A percentile compares a stretch with the other conserved stretches of the same genome.
Conservation (phyloP, 1,140 invertebrate species). For the Zaprionus tsacasi region DNA sequence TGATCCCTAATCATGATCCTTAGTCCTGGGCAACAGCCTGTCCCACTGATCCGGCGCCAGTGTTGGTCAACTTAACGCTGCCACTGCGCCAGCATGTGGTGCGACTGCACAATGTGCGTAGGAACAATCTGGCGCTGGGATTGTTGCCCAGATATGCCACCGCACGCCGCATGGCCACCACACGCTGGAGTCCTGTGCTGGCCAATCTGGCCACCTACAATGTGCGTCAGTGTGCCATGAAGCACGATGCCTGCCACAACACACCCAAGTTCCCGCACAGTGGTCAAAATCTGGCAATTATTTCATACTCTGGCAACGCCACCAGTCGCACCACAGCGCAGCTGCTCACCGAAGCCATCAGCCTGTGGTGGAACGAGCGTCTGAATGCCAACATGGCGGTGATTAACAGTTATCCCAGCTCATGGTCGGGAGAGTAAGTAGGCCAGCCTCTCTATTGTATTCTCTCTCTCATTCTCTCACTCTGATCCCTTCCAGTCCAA, state of each 20-base stretch:
- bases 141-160: slow-evolving; percentile 8
- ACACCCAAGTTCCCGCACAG: slow-evolving; percentile 45
- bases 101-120: slow-evolving; percentile 44
- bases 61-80: slow-evolving; percentile 1
- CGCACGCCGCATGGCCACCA: slow-evolving; percentile 65
- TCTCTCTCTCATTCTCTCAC: not conserved
- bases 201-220: slow-evolving; percentile 55
- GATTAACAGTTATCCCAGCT: slow-evolving; percentile 34
- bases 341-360: slow-evolving; percentile 20
- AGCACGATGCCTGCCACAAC: slow-evolving; percentile 66
- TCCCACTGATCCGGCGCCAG: slow-evolving; percentile 41
- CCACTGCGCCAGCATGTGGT: not conserved
- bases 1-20: too few species aligned
- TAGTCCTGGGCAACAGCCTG: slow-evolving; percentile 46
- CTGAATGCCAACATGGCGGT: slow-evolving; percentile 34
- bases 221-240: slow-evolving; percentile 56
- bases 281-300: slow-evolving; percentile 64
- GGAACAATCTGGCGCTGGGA: slow-evolving; percentile 56
- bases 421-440: slow-evolving; percentile 37
- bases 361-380: slow-evolving; percentile 47
- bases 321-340: not conserved
- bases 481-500: slow-evolving; percentile 9
- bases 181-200: slow-evolving; percentile 59
- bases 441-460: too few species aligned
- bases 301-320: slow-evolving; percentile 26